Percentiles rank a stretch among this genome's conserved stretches.
These are phyloP conservation scores for Drosophila koepferae DNA, from an alignment of 2,888 invertebrate species.

Conservation along the genomic window DNA sequence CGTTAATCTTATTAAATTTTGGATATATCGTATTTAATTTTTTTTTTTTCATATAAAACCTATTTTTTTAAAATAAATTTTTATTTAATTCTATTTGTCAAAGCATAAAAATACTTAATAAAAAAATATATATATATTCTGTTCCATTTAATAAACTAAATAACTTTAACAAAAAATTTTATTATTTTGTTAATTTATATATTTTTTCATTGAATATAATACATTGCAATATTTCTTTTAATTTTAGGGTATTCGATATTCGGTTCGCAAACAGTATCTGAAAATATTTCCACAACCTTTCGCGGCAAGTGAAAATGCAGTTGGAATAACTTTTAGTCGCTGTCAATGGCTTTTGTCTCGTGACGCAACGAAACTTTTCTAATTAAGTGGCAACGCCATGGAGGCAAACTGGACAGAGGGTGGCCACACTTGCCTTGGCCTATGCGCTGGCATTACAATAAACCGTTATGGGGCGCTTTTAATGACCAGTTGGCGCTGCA, in stretches of 20 bases:
- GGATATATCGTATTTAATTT: no score
- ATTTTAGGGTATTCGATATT: neutral
- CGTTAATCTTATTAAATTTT: no score
- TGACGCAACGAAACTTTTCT: slow-evolving; percentile 76
- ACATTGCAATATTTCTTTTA: neutral
- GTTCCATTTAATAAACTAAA: no score
- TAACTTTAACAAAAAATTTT: no score
- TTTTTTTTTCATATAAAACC: no score
- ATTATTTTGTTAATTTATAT: no score
- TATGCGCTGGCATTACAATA: slow-evolving; percentile 75
- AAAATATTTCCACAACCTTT: neutral
- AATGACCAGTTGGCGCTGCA: slow-evolving; percentile 76
- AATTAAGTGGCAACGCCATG: slow-evolving; percentile 75
- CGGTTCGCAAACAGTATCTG: neutral
- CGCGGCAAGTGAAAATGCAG: slow-evolving; percentile 49
- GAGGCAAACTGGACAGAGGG: slow-evolving; percentile 30
- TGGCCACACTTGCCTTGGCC: slow-evolving; percentile 68
- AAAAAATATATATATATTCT: no score
- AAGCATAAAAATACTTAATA: no score
- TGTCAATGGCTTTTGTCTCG: slow-evolving; percentile 79
- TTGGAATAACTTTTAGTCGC: slow-evolving; percentile 65
- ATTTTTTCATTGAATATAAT: no score
- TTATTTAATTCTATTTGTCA: no score
- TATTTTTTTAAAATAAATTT: no score
- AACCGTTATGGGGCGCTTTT: slow-evolving; percentile 74